A percentile compares a stretch with the other conserved stretches of the same genome.
Evolutionary conservation across 2,113 vertebrate species (phyloP).

Genomic region (Hirundichthys speculiger): DNA sequence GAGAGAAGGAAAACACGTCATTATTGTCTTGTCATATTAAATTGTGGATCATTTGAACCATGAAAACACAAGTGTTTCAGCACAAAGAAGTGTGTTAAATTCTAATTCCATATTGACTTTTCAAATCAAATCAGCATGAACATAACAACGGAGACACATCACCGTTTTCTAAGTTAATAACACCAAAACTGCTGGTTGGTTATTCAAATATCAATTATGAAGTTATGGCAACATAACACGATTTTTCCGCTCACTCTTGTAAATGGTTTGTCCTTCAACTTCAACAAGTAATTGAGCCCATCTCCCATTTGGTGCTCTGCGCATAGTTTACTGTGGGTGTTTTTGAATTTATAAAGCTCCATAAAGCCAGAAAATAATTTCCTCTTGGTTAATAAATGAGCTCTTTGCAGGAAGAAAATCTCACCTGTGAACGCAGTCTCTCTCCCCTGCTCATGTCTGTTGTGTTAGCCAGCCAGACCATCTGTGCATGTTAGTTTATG

Average conservation of each 20-base stretch:
- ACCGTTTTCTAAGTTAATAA: too few species aligned
- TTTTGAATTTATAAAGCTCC: conserved; percentile 1
- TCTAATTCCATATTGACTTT: too few species aligned
- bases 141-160: too few species aligned
- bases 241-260: too few species aligned
- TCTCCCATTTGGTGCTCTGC: neutral
- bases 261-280: conserved; percentile 4
- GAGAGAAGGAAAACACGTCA: neutral
- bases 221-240: too few species aligned
- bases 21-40: neutral
- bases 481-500: too few species aligned
- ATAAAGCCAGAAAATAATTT: neutral
- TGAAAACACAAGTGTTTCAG: neutral
- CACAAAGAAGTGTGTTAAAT: too few species aligned
- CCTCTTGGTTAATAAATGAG: neutral
- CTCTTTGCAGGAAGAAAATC: neutral
- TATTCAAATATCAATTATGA: too few species aligned
- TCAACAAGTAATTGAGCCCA: neutral
- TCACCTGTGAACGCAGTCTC: neutral
- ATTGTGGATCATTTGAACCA: neutral
- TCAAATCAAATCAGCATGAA: too few species aligned
- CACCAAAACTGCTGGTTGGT: too few species aligned
- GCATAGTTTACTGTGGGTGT: neutral
- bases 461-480: neutral
- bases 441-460: neutral